Conservation (phyloP, 2,888 invertebrate genomes). For the Rhyacophila evoluta region DNA sequence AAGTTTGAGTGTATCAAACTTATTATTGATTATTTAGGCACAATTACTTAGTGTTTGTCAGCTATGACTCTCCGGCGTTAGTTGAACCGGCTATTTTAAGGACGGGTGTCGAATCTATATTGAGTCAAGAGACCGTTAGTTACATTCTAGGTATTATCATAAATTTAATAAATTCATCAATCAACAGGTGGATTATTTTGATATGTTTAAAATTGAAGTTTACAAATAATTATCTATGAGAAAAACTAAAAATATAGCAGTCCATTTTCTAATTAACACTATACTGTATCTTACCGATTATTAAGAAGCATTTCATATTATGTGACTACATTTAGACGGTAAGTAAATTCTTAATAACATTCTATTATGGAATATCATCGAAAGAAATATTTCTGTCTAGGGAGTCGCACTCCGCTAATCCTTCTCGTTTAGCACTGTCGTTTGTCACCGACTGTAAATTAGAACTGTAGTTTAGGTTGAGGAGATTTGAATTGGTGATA, state of each 20-base stretch:
- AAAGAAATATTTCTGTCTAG: constrained; percentile 62
- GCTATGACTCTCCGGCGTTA: constrained; percentile 47
- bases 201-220: constrained; percentile 48
- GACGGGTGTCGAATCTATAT: constrained; percentile 49
- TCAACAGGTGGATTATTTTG: constrained; percentile 47
- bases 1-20: constrained; percentile 54
- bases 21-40: constrained; percentile 54
- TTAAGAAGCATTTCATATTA: neutral
- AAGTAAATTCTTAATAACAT: neutral
- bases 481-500: constrained; percentile 68
- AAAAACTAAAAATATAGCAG: constrained; percentile 25
- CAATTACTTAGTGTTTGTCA: constrained; percentile 46
- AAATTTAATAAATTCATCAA: constrained; percentile 33
- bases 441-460: constrained; percentile 55
- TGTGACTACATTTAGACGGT: constrained; percentile 1
- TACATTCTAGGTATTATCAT: constrained; percentile 18
- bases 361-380: constrained; percentile 34
- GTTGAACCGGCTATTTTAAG: constrained; percentile 41
- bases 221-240: neutral
- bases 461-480: constrained; percentile 58
- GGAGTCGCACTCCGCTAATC: constrained; percentile 71
- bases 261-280: constrained; percentile 28
- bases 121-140: constrained; percentile 31
- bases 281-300: neutral
- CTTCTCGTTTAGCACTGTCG: constrained; percentile 62